A percentile compares a stretch with the other conserved stretches of the same genome.
These are phyloP conservation scores for Sylvia atricapilla DNA, from an alignment of 2,113 vertebrate genomes.

Conservation along the genomic window DNA sequence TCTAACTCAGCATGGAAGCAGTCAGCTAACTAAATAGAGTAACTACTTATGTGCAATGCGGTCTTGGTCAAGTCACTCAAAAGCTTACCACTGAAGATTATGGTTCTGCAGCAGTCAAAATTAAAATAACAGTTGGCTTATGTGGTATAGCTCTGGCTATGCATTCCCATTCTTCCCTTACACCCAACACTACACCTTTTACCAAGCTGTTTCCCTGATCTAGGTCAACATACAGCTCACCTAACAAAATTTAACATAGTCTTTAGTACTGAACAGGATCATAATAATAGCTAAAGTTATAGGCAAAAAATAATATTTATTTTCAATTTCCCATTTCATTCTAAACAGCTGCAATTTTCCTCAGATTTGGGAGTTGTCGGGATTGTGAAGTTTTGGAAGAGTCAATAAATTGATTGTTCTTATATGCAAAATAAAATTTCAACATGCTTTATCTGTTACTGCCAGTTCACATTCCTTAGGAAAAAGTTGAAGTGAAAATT, in stretches of 20 bases:
- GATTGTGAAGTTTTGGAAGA: background rate
- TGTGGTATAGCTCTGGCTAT: background rate
- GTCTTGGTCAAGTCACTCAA: constrained; percentile 12
- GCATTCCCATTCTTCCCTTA: background rate
- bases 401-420: background rate
- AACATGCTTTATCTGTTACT: background rate
- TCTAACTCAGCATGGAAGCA: background rate
- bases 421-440: background rate
- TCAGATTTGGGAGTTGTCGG: background rate
- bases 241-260: background rate
- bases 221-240: background rate
- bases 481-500: background rate
- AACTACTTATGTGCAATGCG: background rate
- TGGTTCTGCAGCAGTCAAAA: constrained; percentile 22
- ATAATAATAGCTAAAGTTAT: background rate
- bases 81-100: constrained; percentile 26
- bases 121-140: constrained; percentile 24
- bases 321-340: background rate
- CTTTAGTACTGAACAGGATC: background rate
- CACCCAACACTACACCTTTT: background rate
- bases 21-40: constrained; percentile 18
- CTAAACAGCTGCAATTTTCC: background rate
- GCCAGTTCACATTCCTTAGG: background rate
- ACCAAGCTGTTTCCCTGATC: background rate
- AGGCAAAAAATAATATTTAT: background rate